A percentile compares a stretch with the other conserved stretches of the same genome.
Conservation (phyloP, 2,797 vertebrate species). For the Squalus acanthias region DNA sequence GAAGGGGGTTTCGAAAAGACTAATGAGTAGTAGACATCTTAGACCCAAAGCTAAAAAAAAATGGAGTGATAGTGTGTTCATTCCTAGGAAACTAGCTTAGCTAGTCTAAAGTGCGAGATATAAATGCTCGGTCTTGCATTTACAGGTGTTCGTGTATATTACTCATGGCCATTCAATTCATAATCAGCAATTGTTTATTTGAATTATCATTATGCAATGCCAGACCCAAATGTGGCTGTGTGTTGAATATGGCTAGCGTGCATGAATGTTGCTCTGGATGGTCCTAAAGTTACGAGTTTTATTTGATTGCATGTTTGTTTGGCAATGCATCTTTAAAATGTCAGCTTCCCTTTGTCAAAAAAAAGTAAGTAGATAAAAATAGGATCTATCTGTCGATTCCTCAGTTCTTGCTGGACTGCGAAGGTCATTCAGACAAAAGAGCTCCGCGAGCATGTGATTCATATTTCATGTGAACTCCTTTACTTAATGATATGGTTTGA, state of each 20-base stretch:
- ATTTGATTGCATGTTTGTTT: background rate
- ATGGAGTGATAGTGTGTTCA: background rate
- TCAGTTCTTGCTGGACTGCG: background rate
- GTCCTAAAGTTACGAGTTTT: background rate
- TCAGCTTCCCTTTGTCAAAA: background rate
- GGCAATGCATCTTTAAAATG: background rate
- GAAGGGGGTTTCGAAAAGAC: background rate
- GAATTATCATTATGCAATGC: background rate
- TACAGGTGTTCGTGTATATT: background rate
- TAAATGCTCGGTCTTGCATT: background rate
- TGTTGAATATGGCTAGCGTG: too few relatives aligned
- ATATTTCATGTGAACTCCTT: background rate
- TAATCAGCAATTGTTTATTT: background rate
- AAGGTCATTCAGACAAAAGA: background rate
- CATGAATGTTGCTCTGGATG: background rate
- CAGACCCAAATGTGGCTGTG: background rate
- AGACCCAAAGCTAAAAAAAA: background rate
- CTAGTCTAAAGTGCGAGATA: background rate
- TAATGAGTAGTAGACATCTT: background rate
- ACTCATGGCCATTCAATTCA: background rate
- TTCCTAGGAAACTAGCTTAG: background rate
- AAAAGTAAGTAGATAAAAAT: background rate
- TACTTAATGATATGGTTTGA: background rate
- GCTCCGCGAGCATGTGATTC: background rate
- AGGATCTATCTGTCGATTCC: too few relatives aligned